Percentiles rank a stretch among this genome's conserved stretches.
Conservation (phyloP, 2,113 vertebrate species). For the Hystrix brachyura region DNA sequence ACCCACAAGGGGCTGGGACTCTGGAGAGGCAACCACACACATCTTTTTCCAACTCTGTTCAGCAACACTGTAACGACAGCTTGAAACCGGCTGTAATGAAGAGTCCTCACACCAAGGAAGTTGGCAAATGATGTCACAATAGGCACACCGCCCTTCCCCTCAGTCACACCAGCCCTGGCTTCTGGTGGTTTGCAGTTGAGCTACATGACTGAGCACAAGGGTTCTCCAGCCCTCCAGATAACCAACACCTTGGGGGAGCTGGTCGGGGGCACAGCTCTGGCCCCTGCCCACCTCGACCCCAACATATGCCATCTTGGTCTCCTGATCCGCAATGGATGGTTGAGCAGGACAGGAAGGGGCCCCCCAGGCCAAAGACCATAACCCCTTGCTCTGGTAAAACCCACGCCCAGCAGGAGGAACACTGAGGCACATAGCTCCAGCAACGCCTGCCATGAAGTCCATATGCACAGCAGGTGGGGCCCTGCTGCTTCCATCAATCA, state of each 20-base stretch:
- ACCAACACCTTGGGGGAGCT: not conserved
- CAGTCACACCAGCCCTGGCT: not conserved
- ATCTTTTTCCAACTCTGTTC: not conserved
- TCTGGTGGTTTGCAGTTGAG: not conserved
- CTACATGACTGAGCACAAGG: rapidly evolving
- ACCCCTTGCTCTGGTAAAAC: not conserved
- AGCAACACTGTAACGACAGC: rapidly evolving
- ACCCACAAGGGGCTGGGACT: not conserved
- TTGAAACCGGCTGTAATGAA: rapidly evolving
- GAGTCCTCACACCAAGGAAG: not conserved
- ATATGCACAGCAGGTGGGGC: rapidly evolving
- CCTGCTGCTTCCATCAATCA: not conserved
- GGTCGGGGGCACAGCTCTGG: not conserved
- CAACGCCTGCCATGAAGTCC: not conserved
- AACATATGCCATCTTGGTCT: not conserved
- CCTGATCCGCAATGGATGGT: not conserved
- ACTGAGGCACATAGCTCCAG: not conserved
- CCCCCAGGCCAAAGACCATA: not conserved
- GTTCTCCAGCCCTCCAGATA: not conserved
- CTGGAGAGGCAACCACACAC: rapidly evolving
- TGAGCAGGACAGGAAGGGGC: not conserved
- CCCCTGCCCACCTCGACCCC: not conserved
- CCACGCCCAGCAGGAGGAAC: rapidly evolving
- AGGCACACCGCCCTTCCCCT: too few relatives aligned
- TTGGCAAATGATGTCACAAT: rapidly evolving